These are phyloP conservation scores for Nemapogon koenigi DNA, from an alignment of 2,888 invertebrate species.

Conservation along the genomic window DNA sequence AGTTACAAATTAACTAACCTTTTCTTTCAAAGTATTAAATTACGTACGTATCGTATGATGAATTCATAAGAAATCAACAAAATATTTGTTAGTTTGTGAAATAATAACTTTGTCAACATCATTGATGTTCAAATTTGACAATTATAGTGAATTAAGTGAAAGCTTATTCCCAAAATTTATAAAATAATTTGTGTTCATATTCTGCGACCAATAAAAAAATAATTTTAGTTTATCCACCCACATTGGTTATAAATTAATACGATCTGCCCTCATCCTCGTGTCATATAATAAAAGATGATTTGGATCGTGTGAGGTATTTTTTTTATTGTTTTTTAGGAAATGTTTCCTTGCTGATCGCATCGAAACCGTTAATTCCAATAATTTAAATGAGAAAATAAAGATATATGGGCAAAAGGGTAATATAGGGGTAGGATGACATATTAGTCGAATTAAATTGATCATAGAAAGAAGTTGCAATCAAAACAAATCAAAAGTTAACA, in stretches of 20 bases:
- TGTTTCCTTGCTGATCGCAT: slow-evolving; percentile 24
- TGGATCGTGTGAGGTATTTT: slow-evolving; percentile 61
- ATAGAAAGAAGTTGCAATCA: not conserved
- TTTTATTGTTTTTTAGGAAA: slow-evolving; percentile 46
- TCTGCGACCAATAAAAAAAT: slow-evolving; percentile 43
- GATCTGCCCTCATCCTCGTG: slow-evolving; percentile 54
- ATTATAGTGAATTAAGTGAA: no score
- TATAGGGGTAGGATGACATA: slow-evolving; percentile 7
- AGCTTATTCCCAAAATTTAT: no score
- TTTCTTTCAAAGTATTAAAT: slow-evolving; percentile 31
- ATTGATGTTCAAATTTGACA: no score
- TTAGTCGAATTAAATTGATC: not conserved
- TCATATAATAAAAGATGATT: slow-evolving; percentile 57
- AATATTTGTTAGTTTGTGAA: no score
- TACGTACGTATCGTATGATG: no score
- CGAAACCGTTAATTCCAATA: slow-evolving; percentile 8
- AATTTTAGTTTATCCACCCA: slow-evolving; percentile 61
- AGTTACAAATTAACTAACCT: no score
- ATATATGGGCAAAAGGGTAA: slow-evolving; percentile 10
- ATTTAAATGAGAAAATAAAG: slow-evolving; percentile 5
- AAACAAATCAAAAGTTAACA: not conserved
- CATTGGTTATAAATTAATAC: slow-evolving; percentile 65
- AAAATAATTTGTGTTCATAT: slow-evolving; percentile 37
- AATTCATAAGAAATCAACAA: no score
- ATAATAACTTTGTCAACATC: no score